These are phyloP conservation scores for Caenorhabditis sp. DNA, from an alignment of 2,888 invertebrate species.

Conservation along the genomic window DNA sequence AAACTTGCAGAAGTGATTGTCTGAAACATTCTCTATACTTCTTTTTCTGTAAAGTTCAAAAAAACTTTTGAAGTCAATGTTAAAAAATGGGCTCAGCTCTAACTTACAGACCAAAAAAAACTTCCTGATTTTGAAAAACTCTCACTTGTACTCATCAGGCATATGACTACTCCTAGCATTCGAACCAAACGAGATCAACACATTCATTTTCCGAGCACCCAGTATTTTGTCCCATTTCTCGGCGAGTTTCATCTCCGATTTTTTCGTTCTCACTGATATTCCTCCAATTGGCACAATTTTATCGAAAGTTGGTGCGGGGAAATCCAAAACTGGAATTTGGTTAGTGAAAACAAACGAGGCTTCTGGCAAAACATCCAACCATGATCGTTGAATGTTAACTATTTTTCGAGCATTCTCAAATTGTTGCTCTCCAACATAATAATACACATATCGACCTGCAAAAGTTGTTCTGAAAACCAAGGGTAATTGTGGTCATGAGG, in stretches of 20 bases:
- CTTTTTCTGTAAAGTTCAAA: not conserved
- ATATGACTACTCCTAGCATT: constrained; percentile 25
- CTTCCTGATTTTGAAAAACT: not conserved
- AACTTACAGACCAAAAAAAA: no score
- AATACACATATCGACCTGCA: no score
- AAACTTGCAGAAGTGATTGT: constrained; percentile 30
- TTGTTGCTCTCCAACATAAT: no score
- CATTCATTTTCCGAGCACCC: no score
- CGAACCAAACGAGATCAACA: constrained; percentile 31
- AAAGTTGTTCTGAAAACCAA: no score
- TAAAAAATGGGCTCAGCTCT: no score
- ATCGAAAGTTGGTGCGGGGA: constrained; percentile 26
- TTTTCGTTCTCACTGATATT: constrained; percentile 28
- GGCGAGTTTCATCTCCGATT: constrained; percentile 28
- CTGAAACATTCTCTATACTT: constrained; percentile 18
- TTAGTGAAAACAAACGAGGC: constrained; percentile 29
- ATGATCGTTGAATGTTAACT: not conserved
- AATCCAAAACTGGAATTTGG: constrained; percentile 25
- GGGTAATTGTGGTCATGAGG: no score
- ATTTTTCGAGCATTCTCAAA: constrained; percentile 1
- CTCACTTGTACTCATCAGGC: constrained; percentile 28
- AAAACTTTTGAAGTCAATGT: no score
- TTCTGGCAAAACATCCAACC: constrained; percentile 26
- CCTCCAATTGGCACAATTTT: constrained; percentile 34
- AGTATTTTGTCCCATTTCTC: constrained; percentile 28